Percentiles rank a stretch among this genome's conserved stretches.
phyloP scores from a whole-genome alignment of 53 echinoderm and acorn worm genomes.

The Echinometra lucunter region DNA sequence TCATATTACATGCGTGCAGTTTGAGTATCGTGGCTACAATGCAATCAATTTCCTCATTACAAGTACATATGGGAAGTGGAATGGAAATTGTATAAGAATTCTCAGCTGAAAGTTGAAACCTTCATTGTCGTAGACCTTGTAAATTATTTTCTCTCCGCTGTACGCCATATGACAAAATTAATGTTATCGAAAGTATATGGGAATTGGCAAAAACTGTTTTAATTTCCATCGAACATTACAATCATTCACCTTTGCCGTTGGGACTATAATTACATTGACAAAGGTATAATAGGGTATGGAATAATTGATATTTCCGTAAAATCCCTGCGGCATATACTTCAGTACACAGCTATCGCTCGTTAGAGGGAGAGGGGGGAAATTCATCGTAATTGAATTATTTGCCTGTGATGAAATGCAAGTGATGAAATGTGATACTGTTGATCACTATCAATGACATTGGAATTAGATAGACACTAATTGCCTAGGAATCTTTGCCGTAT shows the following conservation, averaged over 20 bases:
- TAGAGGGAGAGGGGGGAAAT: conserved; percentile 19
- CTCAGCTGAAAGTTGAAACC: too few species aligned
- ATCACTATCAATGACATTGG: conserved; percentile 30
- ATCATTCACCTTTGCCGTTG: background rate
- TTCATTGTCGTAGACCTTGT: too few species aligned
- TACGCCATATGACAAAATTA: too few species aligned
- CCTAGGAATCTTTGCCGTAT: background rate
- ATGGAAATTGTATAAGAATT: too few species aligned
- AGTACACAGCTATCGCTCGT: background rate
- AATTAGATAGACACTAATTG: conserved; percentile 9
- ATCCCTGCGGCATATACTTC: background rate
- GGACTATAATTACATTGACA: background rate
- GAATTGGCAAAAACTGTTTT: too few species aligned
- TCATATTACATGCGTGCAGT: background rate
- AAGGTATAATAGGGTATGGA: background rate
- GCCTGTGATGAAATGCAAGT: conserved; percentile 15
- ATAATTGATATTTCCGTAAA: conserved; percentile 55
- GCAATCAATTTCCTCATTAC: background rate
- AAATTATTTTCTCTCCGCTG: too few species aligned
- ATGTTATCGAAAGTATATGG: too few species aligned
- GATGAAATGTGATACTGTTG: conserved; percentile 41
- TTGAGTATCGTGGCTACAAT: background rate
- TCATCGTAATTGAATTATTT: conserved; percentile 47
- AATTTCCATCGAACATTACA: background rate
- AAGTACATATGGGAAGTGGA: too few species aligned